Evolutionary conservation across 2,888 invertebrate genomes (phyloP).

Genomic region (Lasioglossum calceatum): DNA sequence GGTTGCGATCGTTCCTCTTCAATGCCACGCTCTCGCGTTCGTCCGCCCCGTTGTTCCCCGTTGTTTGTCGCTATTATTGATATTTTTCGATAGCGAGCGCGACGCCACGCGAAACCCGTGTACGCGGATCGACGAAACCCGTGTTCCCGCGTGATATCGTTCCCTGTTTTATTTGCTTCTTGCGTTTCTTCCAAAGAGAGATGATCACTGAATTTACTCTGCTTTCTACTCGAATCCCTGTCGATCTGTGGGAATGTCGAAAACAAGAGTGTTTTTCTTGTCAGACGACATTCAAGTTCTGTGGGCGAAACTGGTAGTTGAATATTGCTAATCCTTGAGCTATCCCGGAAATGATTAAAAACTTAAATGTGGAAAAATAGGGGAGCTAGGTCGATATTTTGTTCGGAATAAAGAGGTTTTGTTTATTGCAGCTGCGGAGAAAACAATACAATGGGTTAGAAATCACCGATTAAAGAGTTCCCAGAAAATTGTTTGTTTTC

Average conservation of each 20-base stretch:
- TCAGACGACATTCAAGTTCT: background rate
- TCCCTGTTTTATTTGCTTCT: background rate
- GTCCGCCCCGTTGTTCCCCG: conserved; percentile 49
- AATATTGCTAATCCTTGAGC: background rate
- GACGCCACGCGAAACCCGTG: conserved; percentile 50
- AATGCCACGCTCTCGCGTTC: conserved; percentile 7
- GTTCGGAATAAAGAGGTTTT: no score
- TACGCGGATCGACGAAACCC: conserved; percentile 3
- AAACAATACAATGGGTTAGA: no score
- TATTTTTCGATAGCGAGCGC: conserved; percentile 67
- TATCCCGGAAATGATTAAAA: background rate
- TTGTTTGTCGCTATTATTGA: conserved; percentile 69
- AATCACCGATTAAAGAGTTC: background rate
- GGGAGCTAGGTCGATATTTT: background rate
- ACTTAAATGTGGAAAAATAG: background rate
- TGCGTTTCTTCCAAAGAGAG: background rate
- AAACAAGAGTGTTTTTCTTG: background rate
- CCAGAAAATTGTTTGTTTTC: background rate
- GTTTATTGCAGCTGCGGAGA: no score
- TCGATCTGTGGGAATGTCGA: background rate
- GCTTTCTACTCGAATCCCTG: background rate
- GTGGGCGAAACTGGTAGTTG: no score
- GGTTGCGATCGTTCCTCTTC: conserved; percentile 32
- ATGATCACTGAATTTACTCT: background rate
- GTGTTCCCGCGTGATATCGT: background rate